phyloP scores from a whole-genome alignment of 1,140 invertebrate genomes.

The Phymorhynchus buccinoides region DNA sequence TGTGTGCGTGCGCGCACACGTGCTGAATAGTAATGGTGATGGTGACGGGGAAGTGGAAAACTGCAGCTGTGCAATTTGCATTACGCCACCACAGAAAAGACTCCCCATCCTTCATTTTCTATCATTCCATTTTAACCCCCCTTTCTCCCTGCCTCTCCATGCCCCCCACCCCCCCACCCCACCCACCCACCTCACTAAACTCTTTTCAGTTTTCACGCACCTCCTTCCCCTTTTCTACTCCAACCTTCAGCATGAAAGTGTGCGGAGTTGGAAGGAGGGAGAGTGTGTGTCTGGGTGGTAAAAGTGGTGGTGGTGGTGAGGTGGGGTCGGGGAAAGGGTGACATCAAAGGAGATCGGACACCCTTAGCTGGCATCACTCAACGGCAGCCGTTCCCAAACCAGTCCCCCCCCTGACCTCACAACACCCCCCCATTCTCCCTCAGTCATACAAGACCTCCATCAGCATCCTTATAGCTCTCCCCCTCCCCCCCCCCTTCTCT shows the following conservation, averaged over 20 bases:
- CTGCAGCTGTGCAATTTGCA: conserved; percentile 22
- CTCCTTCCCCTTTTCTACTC: neutral
- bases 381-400: neutral
- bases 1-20: neutral
- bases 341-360: conserved; percentile 26
- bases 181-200: too few species aligned
- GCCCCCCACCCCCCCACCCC: neutral
- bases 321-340: neutral
- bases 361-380: neutral
- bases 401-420: neutral
- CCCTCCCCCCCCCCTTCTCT: neutral
- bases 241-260: neutral
- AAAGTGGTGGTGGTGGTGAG: neutral
- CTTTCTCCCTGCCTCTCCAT: neutral
- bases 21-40: neutral
- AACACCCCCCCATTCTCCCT: neutral
- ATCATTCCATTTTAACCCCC: neutral
- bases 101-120: too few species aligned
- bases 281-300: neutral
- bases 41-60: neutral
- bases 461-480: neutral
- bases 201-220: neutral
- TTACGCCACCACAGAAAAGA: conserved; percentile 16
- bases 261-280: neutral
- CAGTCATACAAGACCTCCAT: too few species aligned